Evolutionary conservation across 2,888 invertebrate genomes (phyloP).

Genomic region (Drosophila suboccidentalis): DNA sequence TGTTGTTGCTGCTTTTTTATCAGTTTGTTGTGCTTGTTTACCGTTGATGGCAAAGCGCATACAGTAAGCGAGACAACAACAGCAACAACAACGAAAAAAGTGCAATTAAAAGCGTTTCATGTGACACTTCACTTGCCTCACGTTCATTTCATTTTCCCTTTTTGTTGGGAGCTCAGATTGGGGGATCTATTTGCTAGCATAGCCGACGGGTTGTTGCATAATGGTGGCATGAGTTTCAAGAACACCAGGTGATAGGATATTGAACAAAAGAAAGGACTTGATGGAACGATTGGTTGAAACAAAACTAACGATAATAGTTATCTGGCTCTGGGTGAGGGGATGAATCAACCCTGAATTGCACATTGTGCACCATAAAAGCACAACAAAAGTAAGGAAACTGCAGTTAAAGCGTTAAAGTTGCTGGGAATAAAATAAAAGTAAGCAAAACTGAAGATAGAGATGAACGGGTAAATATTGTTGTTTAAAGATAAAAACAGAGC

Average conservation of each 20-base stretch:
- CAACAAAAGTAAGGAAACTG: slow-evolving; percentile 9
- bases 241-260: slow-evolving; percentile 42
- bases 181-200: slow-evolving; percentile 32
- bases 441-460: neutral
- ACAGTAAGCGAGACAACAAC: slow-evolving; percentile 41
- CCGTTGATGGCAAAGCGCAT: slow-evolving; percentile 34
- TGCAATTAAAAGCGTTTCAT: slow-evolving; percentile 76
- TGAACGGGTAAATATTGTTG: neutral
- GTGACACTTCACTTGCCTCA: slow-evolving; percentile 65
- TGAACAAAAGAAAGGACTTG: slow-evolving; percentile 21
- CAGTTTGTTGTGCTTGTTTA: slow-evolving; percentile 42
- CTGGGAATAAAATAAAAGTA: neutral
- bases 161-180: neutral
- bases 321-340: slow-evolving; percentile 9
- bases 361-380: slow-evolving; percentile 1
- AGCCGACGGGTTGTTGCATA: slow-evolving; percentile 30
- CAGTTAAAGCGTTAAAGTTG: slow-evolving; percentile 17
- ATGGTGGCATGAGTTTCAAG: slow-evolving; percentile 25
- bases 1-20: slow-evolving; percentile 38
- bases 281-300: slow-evolving; percentile 29
- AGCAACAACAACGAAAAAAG: slow-evolving; percentile 45
- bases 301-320: slow-evolving; percentile 57
- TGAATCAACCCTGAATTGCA: neutral
- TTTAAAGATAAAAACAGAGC: neutral
- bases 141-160: neutral